Percentiles rank a stretch among this genome's conserved stretches.
Evolutionary conservation across 2,113 vertebrate genomes (phyloP).

Genomic region (Smithornis capensis): DNA sequence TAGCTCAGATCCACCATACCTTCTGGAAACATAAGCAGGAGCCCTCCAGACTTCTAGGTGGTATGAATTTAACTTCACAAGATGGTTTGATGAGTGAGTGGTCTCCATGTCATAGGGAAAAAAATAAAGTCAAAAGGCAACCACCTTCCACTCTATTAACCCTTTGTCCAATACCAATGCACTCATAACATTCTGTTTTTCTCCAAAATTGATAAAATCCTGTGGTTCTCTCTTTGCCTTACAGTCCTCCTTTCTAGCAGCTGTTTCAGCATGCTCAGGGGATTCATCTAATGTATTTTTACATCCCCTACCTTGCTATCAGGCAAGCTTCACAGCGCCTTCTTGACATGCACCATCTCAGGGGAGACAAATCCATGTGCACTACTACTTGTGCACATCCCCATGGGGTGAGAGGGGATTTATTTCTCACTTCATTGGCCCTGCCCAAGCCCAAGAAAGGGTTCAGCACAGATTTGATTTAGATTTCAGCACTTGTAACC

Average conservation of each 20-base stretch:
- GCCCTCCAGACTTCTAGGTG: not conserved
- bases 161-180: not conserved
- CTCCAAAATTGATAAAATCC: not conserved
- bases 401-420: rapidly evolving
- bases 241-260: not conserved
- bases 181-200: not conserved
- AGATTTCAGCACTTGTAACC: not conserved
- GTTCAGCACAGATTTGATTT: not conserved
- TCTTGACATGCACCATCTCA: not conserved
- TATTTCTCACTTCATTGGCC: not conserved
- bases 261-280: not conserved
- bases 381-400: not conserved
- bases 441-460: not conserved
- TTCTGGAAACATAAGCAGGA: not conserved
- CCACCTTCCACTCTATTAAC: not conserved
- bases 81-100: not conserved
- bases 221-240: not conserved
- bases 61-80: not conserved
- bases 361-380: not conserved
- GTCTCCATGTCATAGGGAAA: rapidly evolving
- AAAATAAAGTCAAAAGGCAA: not conserved
- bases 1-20: not conserved
- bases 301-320: not conserved
- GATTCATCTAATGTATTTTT: not conserved
- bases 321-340: not conserved